Base-by-base conservation (phyloP, 1,140 invertebrate genomes). In the Matsumurasca onukii region DNA sequence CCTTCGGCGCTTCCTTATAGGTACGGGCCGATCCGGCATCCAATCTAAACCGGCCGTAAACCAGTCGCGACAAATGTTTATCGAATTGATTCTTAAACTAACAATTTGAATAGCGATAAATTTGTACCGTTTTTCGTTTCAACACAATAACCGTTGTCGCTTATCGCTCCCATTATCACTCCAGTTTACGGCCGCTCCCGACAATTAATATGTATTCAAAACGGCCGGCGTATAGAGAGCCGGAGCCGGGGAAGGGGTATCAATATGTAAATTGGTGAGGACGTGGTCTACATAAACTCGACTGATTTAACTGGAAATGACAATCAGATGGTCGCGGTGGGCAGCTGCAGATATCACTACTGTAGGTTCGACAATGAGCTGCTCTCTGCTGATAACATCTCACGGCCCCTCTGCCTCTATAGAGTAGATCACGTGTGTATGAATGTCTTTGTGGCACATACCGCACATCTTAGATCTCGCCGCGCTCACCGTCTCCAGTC, bases 161-260 rank as follows among this genome's bases (percentile, higher is more conserved):
- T 52, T 52, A 52, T 52, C 49, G 13, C 5, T 5, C 49, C 24
- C 55, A 24, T 59, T 59, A 59, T 59, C 55, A 59, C 24, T n/a
- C 22, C 55, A 24, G 55, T 59, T 59, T 59, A 59, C 24, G 25
- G 25, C 55, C 3, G 55, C 15, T 13, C 15, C 3, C 2, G 55
- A 59, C 55, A 59, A 59, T 59, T 59, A 59, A 59, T 59, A 59
- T 59, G 15, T 59, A 27, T 59, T 59, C 55, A 24, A 29, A 59
- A 25, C 55, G 55, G 24, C 30, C 20, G 34, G 34, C 34, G 34
- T 17, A 17, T 39, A 39, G 34, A 17, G 34, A 39, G n/a, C n/a
- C n/a, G n/a, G n/a, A n/a, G n/a, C n/a, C n/a, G 13, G 49, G 22
- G 49, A 59, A 5, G 55, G 55, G 55, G 24, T 59, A 59, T 59